These are phyloP conservation scores for Ceyx melanurus DNA, from an alignment of 2,113 vertebrate genomes.

Conservation along the genomic window DNA sequence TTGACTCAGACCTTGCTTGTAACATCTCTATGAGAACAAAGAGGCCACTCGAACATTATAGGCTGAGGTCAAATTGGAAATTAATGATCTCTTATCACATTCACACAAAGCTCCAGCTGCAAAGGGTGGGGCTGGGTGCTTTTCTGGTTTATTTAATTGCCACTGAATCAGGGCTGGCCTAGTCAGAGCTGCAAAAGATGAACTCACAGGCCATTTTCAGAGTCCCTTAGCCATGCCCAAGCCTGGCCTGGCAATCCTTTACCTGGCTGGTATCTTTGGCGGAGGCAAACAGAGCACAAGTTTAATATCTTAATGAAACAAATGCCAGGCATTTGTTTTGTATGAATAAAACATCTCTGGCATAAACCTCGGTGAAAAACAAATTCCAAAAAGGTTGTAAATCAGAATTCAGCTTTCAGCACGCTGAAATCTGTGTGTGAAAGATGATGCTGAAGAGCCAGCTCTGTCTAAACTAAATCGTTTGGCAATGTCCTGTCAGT, in stretches of 20 bases:
- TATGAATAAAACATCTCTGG: slow-evolving; percentile 65
- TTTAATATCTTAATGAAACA: slow-evolving; percentile 66
- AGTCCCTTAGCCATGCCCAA: not conserved
- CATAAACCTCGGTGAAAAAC: slow-evolving; percentile 37
- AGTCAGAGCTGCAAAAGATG: slow-evolving; percentile 55
- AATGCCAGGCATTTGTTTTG: slow-evolving; percentile 63
- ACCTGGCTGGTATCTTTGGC: not conserved
- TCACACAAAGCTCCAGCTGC: slow-evolving; percentile 68
- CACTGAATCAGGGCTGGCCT: slow-evolving; percentile 40
- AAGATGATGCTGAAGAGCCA: slow-evolving; percentile 43
- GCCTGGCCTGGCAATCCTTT: not conserved
- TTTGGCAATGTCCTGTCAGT: slow-evolving; percentile 51
- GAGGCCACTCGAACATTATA: slow-evolving; percentile 62
- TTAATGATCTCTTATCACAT: slow-evolving; percentile 71
- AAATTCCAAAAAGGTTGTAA: slow-evolving; percentile 62
- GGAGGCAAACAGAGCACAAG: slow-evolving; percentile 14
- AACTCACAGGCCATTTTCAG: slow-evolving; percentile 12
- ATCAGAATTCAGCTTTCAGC: slow-evolving; percentile 56
- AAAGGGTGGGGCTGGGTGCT: slow-evolving; percentile 54
- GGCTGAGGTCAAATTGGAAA: slow-evolving; percentile 69
- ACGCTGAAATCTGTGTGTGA: slow-evolving; percentile 40
- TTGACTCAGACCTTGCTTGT: slow-evolving; percentile 65
- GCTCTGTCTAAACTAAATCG: slow-evolving; percentile 26
- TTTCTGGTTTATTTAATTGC: slow-evolving; percentile 66
- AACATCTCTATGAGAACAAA: slow-evolving; percentile 53